Evolutionary conservation across 2,113 vertebrate genomes (phyloP).

Genomic region (Lepus timidus): DNA sequence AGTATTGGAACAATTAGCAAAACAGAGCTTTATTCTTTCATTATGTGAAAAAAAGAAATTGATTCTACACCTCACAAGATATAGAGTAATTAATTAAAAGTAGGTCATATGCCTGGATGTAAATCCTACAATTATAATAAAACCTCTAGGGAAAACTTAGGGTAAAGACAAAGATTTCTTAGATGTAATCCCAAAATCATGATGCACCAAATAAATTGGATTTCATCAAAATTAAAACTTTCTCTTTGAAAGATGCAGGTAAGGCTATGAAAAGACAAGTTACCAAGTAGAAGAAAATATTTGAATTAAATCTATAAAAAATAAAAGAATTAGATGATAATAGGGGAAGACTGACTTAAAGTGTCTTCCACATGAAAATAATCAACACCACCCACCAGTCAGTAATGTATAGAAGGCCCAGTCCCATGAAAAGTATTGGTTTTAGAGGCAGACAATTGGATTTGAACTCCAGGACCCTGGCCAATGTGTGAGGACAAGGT

Average conservation of each 20-base stretch:
- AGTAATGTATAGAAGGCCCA: neutral
- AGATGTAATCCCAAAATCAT: neutral
- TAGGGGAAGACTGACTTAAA: neutral
- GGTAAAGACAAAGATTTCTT: constrained; percentile 13
- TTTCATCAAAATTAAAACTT: constrained; percentile 49
- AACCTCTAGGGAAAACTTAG: constrained; percentile 15
- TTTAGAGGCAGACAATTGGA: neutral
- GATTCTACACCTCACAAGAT: neutral
- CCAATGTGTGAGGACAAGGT: neutral
- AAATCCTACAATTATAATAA: constrained; percentile 37
- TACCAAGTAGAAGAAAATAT: neutral
- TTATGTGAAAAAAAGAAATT: neutral
- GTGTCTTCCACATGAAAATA: neutral
- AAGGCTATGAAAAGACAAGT: constrained; percentile 36
- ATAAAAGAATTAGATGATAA: constrained; percentile 38
- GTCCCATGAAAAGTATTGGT: neutral
- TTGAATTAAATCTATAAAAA: constrained; percentile 47
- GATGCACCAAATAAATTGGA: neutral
- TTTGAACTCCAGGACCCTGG: neutral
- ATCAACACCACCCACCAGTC: neutral
- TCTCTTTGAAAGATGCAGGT: constrained; percentile 19
- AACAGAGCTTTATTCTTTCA: neutral
- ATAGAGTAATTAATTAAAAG: constrained; percentile 26
- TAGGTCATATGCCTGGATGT: neutral
- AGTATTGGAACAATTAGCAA: neutral